Evolutionary conservation across 2,888 invertebrate genomes (phyloP), one percentile per base, ranked within the genome.

Genomic region (Polymixis lichenea): DNA sequence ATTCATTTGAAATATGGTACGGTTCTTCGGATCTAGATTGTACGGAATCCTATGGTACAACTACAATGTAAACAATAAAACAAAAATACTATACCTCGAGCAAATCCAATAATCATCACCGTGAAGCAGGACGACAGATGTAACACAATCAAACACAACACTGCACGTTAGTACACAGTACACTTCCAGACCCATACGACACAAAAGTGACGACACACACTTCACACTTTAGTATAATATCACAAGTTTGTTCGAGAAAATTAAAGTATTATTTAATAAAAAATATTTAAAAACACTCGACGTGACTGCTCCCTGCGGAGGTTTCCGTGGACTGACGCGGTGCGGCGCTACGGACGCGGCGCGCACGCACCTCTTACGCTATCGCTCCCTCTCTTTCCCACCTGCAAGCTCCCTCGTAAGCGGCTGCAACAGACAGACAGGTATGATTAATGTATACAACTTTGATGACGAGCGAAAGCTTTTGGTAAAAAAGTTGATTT

Each of bases 301-400:
- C 87, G 88, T 88, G 87, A 80, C 90, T 83, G 71, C 60, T 78
- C 67, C 77, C 56, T 74, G 25, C 58, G 65, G 85, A 77, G 82
- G 91, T 84, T 92, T 90, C 78, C 85, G 77, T 49, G 76, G 82
- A 94, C 93, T 94, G 91, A 90, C 92, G 91, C 91, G 79, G 65
- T 79, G 90, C 85, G 90, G 90, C 89, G 89, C 90, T 85, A 88
- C 86, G 28, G 70, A 70, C 75, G 68, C 67, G 72, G 72, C 78
- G 87, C 86, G 86, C 83, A 77, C 85, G 84, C 89, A 87, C 86
- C 89, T 85, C 85, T 84, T 83, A 80, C 76, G 43, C 70, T 79
- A 64, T 75, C 2, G 38, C 61, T 9, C 56, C n/a, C 13, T 82
- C 82, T 71, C 82, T 6, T 64, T 85, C 77, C 5, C 78, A 60